A percentile compares a stretch with the other conserved stretches of the same genome.
Conservation (phyloP, 2,113 vertebrate species). For the Burhinus bistriatus region DNA sequence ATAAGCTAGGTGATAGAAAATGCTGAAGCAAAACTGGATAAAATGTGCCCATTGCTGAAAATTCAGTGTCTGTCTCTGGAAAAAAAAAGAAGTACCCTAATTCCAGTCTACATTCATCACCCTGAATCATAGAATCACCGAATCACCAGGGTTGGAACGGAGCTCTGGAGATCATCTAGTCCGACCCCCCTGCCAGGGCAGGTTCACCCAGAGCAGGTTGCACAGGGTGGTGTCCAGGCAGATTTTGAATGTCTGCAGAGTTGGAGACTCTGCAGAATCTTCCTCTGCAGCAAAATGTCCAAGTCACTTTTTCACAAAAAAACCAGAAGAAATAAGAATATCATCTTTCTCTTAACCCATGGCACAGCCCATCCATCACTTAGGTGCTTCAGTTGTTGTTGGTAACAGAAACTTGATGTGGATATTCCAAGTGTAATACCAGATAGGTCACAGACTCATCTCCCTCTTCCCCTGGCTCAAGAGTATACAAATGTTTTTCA, state of each 20-base stretch:
- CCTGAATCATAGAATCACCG: not conserved
- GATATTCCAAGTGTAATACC: not conserved
- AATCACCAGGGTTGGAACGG: too few species aligned
- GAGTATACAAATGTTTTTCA: not conserved
- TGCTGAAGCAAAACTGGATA: not conserved
- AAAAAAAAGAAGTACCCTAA: not conserved
- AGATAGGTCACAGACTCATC: fast-evolving
- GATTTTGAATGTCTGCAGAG: too few species aligned
- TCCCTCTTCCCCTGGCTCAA: not conserved
- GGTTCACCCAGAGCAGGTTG: too few species aligned
- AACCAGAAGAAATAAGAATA: not conserved
- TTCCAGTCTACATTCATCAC: not conserved
- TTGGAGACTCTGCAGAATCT: too few species aligned
- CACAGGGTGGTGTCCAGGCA: too few species aligned
- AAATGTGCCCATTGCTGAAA: not conserved
- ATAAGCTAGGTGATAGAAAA: not conserved
- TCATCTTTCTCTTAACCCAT: not conserved
- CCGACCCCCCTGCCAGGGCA: too few species aligned
- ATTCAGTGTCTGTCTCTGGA: not conserved
- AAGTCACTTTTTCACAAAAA: not conserved
- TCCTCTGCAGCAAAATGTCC: not conserved
- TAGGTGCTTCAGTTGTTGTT: not conserved
- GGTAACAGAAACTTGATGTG: not conserved
- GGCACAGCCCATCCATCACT: not conserved
- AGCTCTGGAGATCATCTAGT: too few species aligned